Conservation (phyloP, 1,140 invertebrate species). For the Zaprionus africanus region DNA sequence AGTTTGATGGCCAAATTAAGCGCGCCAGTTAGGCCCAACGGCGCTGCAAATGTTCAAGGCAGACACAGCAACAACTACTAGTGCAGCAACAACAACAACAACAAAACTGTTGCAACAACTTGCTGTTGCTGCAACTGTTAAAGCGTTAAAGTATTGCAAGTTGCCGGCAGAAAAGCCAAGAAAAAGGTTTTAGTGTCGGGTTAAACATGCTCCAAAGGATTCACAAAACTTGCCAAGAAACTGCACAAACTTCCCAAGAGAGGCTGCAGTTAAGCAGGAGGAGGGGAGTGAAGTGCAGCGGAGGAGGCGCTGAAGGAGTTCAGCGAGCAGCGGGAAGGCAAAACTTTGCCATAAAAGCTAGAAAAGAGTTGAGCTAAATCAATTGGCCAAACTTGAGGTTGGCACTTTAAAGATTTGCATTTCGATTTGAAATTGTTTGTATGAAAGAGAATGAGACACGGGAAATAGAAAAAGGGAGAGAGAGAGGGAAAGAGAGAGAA, state of each 20-base stretch:
- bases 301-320: not conserved
- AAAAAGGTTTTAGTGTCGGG: constrained; percentile 36
- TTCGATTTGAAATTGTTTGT: constrained; percentile 2
- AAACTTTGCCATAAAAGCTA: constrained; percentile 21
- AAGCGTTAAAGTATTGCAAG: constrained; percentile 60
- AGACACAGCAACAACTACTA: constrained; percentile 13
- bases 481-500: not conserved
- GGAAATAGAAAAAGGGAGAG: too few species aligned
- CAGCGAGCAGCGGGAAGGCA: constrained; percentile 11
- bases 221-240: constrained; percentile 62
- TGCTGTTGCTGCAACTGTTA: constrained; percentile 32
- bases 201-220: constrained; percentile 64
- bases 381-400: constrained; percentile 33
- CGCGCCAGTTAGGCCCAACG: constrained; percentile 37
- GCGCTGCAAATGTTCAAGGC: constrained; percentile 8
- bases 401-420: constrained; percentile 19
- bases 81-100: not conserved
- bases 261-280: constrained; percentile 37
- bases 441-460: not conserved
- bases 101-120: constrained; percentile 47
- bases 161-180: constrained; percentile 33
- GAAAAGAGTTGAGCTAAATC: constrained; percentile 27
- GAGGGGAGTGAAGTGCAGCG: not conserved
- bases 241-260: constrained; percentile 42
- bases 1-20: constrained; percentile 56